Conservation (phyloP, 2,888 invertebrate species). For the Tinea trinotella region DNA sequence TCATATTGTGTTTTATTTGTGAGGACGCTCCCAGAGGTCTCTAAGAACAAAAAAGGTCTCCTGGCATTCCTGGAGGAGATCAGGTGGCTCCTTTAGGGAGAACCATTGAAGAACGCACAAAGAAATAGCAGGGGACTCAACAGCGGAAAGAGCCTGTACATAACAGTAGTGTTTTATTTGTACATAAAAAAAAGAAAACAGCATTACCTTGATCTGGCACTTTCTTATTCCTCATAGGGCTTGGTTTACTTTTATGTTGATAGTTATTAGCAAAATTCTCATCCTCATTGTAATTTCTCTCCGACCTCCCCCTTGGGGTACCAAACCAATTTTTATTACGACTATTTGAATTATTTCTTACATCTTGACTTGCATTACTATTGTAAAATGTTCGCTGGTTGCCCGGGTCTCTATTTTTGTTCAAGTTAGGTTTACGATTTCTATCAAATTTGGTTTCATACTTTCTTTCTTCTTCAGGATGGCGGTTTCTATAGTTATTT, state of each 20-base stretch:
- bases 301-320: conserved; percentile 42
- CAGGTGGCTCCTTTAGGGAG: too few species aligned
- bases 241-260: conserved; percentile 31
- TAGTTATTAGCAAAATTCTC: conserved; percentile 58
- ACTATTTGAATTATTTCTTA: conserved; percentile 38
- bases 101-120: too few species aligned
- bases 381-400: conserved; percentile 47
- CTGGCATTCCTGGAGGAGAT: too few species aligned
- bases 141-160: too few species aligned
- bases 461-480: neutral
- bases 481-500: neutral
- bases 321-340: conserved; percentile 42
- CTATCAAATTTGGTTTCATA: neutral
- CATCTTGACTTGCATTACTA: conserved; percentile 49
- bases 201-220: conserved; percentile 1
- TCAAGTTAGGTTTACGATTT: neutral
- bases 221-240: conserved; percentile 20
- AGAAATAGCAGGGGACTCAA: too few species aligned
- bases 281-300: conserved; percentile 47
- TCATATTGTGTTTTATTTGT: too few species aligned
- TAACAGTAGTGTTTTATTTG: too few species aligned
- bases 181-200: too few species aligned
- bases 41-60: too few species aligned
- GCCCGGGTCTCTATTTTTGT: neutral
- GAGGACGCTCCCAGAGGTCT: too few species aligned